Percentiles rank a stretch among this genome's conserved stretches.
Conservation (phyloP, 2,888 invertebrate genomes). For the Pharmacophagus antenor region DNA sequence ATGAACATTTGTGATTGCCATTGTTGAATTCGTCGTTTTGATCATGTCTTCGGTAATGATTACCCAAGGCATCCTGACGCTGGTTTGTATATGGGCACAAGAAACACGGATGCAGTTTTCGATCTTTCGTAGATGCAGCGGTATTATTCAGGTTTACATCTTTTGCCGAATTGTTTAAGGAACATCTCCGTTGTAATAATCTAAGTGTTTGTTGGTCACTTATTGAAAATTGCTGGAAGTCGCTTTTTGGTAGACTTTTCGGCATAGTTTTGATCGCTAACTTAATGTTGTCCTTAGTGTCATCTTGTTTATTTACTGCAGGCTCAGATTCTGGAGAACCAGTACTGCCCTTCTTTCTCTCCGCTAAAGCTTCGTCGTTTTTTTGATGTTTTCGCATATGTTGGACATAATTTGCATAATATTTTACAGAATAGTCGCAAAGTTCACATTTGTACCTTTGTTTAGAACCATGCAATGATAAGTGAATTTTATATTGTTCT, state of each 20-base stretch:
- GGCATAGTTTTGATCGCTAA: slow-evolving; percentile 75
- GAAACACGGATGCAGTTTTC: slow-evolving; percentile 85
- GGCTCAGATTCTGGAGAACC: slow-evolving; percentile 49
- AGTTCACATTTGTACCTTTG: slow-evolving; percentile 90
- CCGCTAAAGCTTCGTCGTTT: slow-evolving; percentile 84
- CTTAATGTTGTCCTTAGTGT: slow-evolving; percentile 60
- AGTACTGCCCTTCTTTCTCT: slow-evolving; percentile 66
- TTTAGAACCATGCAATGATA: slow-evolving; percentile 90
- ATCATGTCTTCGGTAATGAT: slow-evolving; percentile 87
- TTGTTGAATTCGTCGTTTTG: slow-evolving; percentile 79
- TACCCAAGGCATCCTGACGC: slow-evolving; percentile 86
- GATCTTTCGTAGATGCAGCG: slow-evolving; percentile 73
- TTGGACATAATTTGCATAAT: slow-evolving; percentile 91
- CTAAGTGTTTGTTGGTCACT: slow-evolving; percentile 84
- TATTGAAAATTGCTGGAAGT: slow-evolving; percentile 79
- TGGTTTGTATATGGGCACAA: slow-evolving; percentile 90
- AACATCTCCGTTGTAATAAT: slow-evolving; percentile 78
- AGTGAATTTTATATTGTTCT: slow-evolving; percentile 90
- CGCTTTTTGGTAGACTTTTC: slow-evolving; percentile 62
- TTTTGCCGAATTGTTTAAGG: slow-evolving; percentile 60
- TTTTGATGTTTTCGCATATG: slow-evolving; percentile 90
- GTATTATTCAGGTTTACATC: slow-evolving; percentile 62
- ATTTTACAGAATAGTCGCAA: slow-evolving; percentile 94
- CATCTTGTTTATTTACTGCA: slow-evolving; percentile 52
- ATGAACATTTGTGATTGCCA: slow-evolving; percentile 86